Evolutionary conservation across 2,888 invertebrate species (phyloP).

Genomic region (Apoda limacodes): DNA sequence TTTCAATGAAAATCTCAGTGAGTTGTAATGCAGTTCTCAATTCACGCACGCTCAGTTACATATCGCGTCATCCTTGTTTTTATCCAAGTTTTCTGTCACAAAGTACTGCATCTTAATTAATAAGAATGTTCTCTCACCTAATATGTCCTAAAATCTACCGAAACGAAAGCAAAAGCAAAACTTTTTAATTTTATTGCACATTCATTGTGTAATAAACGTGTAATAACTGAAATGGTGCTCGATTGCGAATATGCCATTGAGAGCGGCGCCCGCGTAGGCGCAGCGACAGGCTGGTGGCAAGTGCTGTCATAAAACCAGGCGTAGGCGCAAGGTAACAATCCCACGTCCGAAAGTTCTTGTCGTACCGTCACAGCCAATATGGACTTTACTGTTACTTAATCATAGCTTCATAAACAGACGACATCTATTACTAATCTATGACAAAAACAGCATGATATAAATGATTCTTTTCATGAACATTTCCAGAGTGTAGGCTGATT

Average conservation of each 20-base stretch:
- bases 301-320: conserved; percentile 27
- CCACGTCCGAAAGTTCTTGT: conserved; percentile 39
- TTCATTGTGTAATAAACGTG: too few species aligned
- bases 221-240: conserved; percentile 1
- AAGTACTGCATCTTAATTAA: conserved; percentile 19
- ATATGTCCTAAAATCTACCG: too few species aligned
- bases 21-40: too few species aligned
- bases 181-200: too few species aligned
- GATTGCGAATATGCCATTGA: conserved; percentile 12
- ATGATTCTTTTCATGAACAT: too few species aligned
- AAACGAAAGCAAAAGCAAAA: too few species aligned
- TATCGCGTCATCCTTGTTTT: too few species aligned
- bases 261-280: conserved; percentile 38
- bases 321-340: conserved; percentile 41
- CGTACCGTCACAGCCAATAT: conserved; percentile 24
- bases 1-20: too few species aligned
- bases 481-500: too few species aligned
- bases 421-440: conserved; percentile 26
- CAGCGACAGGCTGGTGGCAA: conserved; percentile 29
- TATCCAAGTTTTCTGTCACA: too few species aligned
- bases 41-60: too few species aligned
- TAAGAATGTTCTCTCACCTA: conserved; percentile 18
- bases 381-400: conserved; percentile 33
- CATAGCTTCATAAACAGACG: conserved; percentile 10
- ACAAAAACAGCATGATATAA: conserved; percentile 28